Conservation (phyloP, 1,140 invertebrate genomes). For the Chlorops oryzae region DNA sequence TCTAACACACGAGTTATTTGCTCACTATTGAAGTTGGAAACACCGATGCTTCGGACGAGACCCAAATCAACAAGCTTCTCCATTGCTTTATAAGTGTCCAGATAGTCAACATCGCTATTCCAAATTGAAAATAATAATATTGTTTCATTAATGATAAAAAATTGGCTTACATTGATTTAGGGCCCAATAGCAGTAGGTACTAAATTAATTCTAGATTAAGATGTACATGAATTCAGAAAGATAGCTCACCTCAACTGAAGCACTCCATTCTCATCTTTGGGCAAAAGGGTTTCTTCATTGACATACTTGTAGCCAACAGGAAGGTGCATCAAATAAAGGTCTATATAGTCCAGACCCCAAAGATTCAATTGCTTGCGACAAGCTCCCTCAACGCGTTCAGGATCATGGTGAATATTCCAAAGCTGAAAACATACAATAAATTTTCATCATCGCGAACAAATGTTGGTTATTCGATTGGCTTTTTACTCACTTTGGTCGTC, state of each 20-base stretch:
- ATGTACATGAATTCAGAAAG: no score
- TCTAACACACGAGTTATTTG: conserved; percentile 63
- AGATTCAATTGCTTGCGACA: conserved; percentile 53
- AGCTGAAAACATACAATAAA: conserved; percentile 35
- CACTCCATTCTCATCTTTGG: conserved; percentile 45
- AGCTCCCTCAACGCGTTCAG: conserved; percentile 46
- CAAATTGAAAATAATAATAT: conserved; percentile 3
- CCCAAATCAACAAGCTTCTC: conserved; percentile 54
- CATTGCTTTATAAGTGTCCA: conserved; percentile 54
- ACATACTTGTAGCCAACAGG: conserved; percentile 54
- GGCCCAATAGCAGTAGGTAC: no score
- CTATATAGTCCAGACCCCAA: conserved; percentile 60
- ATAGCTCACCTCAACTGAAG: conserved; percentile 19
- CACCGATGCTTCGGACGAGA: conserved; percentile 57
- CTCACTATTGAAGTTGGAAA: conserved; percentile 75
- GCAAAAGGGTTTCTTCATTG: conserved; percentile 33
- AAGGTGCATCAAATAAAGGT: conserved; percentile 66
- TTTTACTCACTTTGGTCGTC: conserved; percentile 60
- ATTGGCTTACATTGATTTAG: no score
- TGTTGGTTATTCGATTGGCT: background rate
- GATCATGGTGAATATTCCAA: conserved; percentile 50
- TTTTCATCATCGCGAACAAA: conserved; percentile 20
- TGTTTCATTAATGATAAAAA: no score
- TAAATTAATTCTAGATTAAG: no score
- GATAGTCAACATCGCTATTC: conserved; percentile 47